Evolutionary conservation across 2,113 vertebrate species (phyloP), one percentile per base, ranked within the genome.

Genomic region (Coptodon rendalli): DNA sequence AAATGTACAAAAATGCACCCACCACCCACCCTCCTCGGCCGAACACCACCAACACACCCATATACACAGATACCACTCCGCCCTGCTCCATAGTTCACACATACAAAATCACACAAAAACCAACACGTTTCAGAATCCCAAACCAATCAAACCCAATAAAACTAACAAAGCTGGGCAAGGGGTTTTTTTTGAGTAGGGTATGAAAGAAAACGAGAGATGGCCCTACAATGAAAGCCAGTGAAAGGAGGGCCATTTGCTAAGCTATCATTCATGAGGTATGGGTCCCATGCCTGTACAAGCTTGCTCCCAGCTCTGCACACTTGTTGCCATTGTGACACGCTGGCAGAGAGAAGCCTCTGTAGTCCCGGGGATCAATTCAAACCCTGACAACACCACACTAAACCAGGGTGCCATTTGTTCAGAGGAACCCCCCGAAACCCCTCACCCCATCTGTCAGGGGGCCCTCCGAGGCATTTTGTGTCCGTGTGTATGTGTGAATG

Each of bases 361-460:
- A 95, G 96, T 96, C 94, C 92, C 84, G 52, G 95, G 96, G 96
- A 96, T 96, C 97, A 96, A 94, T 97, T 97, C 96, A 97, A 95
- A 95, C 95, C 93, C 94, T 96, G 96, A 95, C 95, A 97, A 96
- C 94, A 94, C 93, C 94, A 96, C 97, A 96, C 95, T 96, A 96
- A 97, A 93, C 95, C 94, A 93, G 94, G 95, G 94, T 90, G 94
- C 96, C 96, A 94, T 95, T 97, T 96, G 95, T 96, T 95, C 95
- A 93, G 94, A 96, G 94, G 92, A 95, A 95, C 94, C 95, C 93
- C 94, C 94, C 81, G 83, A 96, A 91, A 95, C 94, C 89, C 86
- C 93, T 95, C 95, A 96, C 96, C 97, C 97, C 97, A 97, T 97
- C 97, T 97, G 97, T 97, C 97, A 97, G 96, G 94, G 95, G 96